Conservation (phyloP, 2,888 invertebrate genomes). For the Parnassius smintheus region DNA sequence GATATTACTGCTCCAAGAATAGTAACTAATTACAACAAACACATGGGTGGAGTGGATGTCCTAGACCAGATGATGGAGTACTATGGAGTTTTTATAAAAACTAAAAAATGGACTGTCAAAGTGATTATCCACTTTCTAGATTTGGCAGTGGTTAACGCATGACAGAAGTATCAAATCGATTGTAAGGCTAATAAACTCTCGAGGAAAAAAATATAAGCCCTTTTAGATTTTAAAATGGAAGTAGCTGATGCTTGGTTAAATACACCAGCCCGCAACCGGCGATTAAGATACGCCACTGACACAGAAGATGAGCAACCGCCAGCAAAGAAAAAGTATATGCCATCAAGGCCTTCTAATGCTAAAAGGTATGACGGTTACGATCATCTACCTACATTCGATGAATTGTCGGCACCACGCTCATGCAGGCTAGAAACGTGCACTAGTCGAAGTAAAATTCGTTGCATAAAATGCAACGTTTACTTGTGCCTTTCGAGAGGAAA, state of each 20-base stretch:
- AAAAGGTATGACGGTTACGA: slow-evolving; percentile 40
- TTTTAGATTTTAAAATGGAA: slow-evolving; percentile 15
- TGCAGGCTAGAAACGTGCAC: slow-evolving; percentile 33
- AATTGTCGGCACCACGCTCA: slow-evolving; percentile 33
- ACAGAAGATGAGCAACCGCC: background rate
- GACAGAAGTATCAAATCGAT: slow-evolving; percentile 8
- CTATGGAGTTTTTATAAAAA: background rate
- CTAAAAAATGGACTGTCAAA: slow-evolving; percentile 18
- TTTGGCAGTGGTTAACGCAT: background rate
- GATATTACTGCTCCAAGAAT: slow-evolving; percentile 32
- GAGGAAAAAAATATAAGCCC: slow-evolving; percentile 3
- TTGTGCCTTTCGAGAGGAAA: too few species aligned
- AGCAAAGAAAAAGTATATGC: slow-evolving; percentile 1
- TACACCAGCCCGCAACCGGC: background rate
- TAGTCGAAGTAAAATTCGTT: too few species aligned
- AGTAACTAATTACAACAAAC: slow-evolving; percentile 32
- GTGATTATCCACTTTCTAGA: slow-evolving; percentile 1
- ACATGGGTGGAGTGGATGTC: too few species aligned
- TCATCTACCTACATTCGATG: slow-evolving; percentile 34
- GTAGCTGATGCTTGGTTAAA: slow-evolving; percentile 10
- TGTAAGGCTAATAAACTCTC: slow-evolving; percentile 19
- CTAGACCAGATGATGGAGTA: too few species aligned
- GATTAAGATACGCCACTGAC: background rate
- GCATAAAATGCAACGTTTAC: too few species aligned
- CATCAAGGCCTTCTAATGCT: slow-evolving; percentile 30